These are phyloP conservation scores for Lethenteron reissneri DNA, from an alignment of 2,113 vertebrate species.

Conservation along the genomic window DNA sequence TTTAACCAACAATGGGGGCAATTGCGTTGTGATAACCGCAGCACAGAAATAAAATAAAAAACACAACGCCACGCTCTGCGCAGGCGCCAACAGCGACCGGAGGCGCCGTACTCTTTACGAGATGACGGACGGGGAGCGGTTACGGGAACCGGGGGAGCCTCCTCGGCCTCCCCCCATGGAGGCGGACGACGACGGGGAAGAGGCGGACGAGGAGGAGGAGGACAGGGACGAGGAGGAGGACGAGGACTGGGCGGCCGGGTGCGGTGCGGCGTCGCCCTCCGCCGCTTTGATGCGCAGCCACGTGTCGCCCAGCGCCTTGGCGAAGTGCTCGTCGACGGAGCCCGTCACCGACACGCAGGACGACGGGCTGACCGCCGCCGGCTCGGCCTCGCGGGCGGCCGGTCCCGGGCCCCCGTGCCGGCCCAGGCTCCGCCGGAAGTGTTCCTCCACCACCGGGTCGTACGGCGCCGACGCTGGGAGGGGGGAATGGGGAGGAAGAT, in stretches of 20 bases:
- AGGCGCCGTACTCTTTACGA: slow-evolving; percentile 36
- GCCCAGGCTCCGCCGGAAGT: slow-evolving; percentile 88
- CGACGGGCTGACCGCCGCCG: slow-evolving; percentile 47
- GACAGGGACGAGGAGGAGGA: slow-evolving; percentile 29
- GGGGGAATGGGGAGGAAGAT: no score
- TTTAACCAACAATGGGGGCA: no score
- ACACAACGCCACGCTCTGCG: no score
- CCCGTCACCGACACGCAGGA: slow-evolving; percentile 74
- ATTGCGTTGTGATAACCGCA: no score
- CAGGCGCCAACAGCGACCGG: no score
- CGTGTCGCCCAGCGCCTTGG: slow-evolving; percentile 89
- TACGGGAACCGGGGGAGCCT: slow-evolving; percentile 23
- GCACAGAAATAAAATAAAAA: no score
- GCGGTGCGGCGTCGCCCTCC: slow-evolving; percentile 55
- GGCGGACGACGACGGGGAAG: no score
- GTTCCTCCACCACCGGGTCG: slow-evolving; percentile 88
- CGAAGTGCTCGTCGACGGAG: slow-evolving; percentile 91
- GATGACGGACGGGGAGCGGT: slow-evolving; percentile 72
- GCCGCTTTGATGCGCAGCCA: slow-evolving; percentile 91
- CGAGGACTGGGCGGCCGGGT: slow-evolving; percentile 38
- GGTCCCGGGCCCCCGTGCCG: slow-evolving; percentile 49
- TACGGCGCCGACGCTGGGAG: slow-evolving; percentile 23
- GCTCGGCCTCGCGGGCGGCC: slow-evolving; percentile 80
- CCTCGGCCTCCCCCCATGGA: no score
- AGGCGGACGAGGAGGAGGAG: no score